These are phyloP conservation scores for Drosophila multiciliata DNA, from an alignment of 2,888 invertebrate species.

Conservation along the genomic window DNA sequence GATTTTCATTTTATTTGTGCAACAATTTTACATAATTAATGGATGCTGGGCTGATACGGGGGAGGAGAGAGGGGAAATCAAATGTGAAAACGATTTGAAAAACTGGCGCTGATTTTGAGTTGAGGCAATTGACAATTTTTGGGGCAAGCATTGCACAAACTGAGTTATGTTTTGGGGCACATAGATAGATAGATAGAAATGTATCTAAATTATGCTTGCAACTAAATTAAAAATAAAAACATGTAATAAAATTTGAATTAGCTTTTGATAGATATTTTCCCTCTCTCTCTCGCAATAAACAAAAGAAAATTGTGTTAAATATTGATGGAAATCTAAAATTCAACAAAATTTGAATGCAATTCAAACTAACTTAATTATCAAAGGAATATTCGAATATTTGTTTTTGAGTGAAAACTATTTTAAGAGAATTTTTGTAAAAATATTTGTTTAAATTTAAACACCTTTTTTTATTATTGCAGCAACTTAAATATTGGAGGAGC, in stretches of 20 bases:
- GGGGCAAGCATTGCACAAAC: neutral
- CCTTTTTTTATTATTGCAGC: neutral
- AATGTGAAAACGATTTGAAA: conserved; percentile 52
- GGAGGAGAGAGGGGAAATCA: conserved; percentile 20
- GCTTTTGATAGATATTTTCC: neutral
- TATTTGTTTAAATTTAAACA: neutral
- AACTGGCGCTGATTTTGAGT: conserved; percentile 38
- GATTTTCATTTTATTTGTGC: conserved; percentile 69
- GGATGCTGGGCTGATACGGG: conserved; percentile 14
- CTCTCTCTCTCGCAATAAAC: too few species aligned
- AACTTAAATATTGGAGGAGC: conserved; percentile 13
- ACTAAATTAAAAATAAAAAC: neutral
- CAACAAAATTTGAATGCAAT: neutral
- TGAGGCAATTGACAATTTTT: conserved; percentile 7
- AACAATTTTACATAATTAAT: conserved; percentile 74
- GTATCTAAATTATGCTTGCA: conserved; percentile 6
- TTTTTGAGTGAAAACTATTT: neutral
- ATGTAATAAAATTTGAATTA: neutral
- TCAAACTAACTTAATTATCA: neutral
- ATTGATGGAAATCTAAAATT: neutral
- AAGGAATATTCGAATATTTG: neutral
- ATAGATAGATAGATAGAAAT: neutral
- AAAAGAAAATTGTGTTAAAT: neutral
- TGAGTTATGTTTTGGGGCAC: conserved; percentile 1
- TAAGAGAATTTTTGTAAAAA: neutral